These are phyloP conservation scores for Zosterops lateralis DNA, from an alignment of 2,113 vertebrate genomes.

Conservation along the genomic window DNA sequence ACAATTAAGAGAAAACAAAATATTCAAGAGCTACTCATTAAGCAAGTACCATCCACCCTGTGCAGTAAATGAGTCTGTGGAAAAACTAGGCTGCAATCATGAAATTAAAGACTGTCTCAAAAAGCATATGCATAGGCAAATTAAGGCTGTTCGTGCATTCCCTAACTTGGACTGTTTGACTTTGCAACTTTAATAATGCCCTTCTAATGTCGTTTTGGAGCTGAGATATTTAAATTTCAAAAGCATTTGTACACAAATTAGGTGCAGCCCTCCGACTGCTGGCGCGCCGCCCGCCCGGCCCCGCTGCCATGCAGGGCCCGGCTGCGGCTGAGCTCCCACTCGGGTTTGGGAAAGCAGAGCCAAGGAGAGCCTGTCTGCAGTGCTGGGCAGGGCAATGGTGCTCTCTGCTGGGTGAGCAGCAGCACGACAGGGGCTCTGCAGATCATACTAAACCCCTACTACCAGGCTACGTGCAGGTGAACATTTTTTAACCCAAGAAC, in stretches of 20 bases:
- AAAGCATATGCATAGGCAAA: slow-evolving; percentile 2
- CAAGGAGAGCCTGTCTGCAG: background rate
- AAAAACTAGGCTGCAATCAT: slow-evolving; percentile 26
- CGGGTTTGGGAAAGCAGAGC: background rate
- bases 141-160: background rate
- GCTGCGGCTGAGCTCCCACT: background rate
- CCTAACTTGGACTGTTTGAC: background rate
- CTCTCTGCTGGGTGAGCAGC: slow-evolving; percentile 69
- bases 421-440: background rate
- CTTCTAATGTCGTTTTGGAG: background rate
- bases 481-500: rapidly evolving
- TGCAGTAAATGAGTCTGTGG: slow-evolving; percentile 25
- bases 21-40: slow-evolving; percentile 46
- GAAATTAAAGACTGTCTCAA: slow-evolving; percentile 38
- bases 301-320: background rate
- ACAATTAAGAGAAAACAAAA: slow-evolving; percentile 48
- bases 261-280: background rate
- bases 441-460: rapidly evolving
- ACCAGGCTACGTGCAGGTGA: background rate
- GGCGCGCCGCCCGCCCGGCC: background rate
- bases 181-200: background rate
- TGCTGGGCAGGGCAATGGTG: slow-evolving; percentile 57
- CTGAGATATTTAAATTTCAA: slow-evolving; percentile 14
- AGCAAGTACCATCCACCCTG: slow-evolving; percentile 11
- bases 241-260: slow-evolving; percentile 34